These are phyloP conservation scores for silkworm (Bombyx mori) DNA, from an alignment of 1,140 invertebrate genomes.

Conservation along the genomic window DNA sequence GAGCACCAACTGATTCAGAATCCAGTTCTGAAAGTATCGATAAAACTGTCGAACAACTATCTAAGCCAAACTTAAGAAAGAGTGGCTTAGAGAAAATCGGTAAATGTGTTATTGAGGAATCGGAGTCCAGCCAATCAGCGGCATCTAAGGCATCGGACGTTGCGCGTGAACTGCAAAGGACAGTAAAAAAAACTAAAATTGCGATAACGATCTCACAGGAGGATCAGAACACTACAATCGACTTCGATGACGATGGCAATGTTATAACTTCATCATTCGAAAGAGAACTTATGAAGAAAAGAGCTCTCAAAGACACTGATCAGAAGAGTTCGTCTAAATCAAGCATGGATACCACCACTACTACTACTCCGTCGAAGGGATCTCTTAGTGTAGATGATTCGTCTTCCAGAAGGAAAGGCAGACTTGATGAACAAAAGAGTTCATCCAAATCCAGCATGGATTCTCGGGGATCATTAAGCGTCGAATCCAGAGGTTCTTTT, in stretches of 20 bases:
- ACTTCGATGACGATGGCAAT: conserved; percentile 65
- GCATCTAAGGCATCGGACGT: conserved; percentile 54
- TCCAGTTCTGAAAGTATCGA: conserved; percentile 68
- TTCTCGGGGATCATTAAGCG: conserved; percentile 73
- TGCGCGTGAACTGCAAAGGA: conserved; percentile 40
- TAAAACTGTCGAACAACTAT: conserved; percentile 63
- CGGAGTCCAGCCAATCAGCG: conserved; percentile 65
- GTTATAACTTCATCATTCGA: conserved; percentile 62
- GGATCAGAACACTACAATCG: conserved; percentile 67
- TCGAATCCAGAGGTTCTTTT: conserved; percentile 77
- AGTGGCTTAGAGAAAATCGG: conserved; percentile 60
- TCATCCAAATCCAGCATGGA: conserved; percentile 75
- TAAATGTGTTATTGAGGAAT: conserved; percentile 64
- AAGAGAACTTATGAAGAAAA: conserved; percentile 54
- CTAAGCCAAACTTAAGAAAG: conserved; percentile 46
- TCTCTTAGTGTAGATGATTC: conserved; percentile 68
- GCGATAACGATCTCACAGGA: conserved; percentile 69
- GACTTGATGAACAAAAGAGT: conserved; percentile 68
- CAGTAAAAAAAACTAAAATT: conserved; percentile 65
- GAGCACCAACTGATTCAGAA: conserved; percentile 67
- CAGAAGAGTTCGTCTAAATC: conserved; percentile 68
- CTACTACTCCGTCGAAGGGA: conserved; percentile 63
- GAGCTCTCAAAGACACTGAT: conserved; percentile 57
- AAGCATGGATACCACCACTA: conserved; percentile 63
- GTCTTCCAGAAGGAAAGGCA: conserved; percentile 56